Evolutionary conservation across 2,888 invertebrate species (phyloP).

Genomic region (Caenorhabditis sulstoni): DNA sequence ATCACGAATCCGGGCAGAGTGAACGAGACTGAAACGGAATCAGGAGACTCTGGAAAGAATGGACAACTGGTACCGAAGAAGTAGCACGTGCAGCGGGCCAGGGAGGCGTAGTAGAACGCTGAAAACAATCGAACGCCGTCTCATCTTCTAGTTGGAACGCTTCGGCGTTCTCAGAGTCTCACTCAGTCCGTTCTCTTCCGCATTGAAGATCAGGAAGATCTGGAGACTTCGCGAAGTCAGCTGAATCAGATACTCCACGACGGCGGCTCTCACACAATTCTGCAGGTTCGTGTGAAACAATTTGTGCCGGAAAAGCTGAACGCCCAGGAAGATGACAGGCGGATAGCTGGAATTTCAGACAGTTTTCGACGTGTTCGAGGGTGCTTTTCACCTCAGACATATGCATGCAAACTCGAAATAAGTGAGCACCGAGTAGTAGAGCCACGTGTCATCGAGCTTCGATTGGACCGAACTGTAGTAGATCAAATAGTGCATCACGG

Average conservation of each 20-base stretch:
- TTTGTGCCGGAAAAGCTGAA: constrained; percentile 38
- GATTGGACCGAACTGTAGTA: constrained; percentile 56
- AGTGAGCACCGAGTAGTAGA: constrained; percentile 40
- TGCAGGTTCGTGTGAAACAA: constrained; percentile 55
- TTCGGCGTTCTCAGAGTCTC: neutral
- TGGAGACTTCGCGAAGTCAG: constrained; percentile 47
- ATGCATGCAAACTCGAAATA: constrained; percentile 54
- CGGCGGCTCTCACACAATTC: constrained; percentile 28
- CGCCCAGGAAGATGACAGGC: constrained; percentile 34
- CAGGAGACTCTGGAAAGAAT: too few species aligned
- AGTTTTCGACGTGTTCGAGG: neutral
- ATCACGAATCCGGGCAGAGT: constrained; percentile 51
- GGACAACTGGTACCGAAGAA: constrained; percentile 55
- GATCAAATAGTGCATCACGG: constrained; percentile 57
- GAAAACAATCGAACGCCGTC: constrained; percentile 7
- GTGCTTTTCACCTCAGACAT: constrained; percentile 48
- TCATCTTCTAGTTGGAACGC: neutral
- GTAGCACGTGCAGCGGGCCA: constrained; percentile 53
- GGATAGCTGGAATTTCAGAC: constrained; percentile 45
- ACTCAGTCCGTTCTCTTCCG: constrained; percentile 43
- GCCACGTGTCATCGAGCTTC: constrained; percentile 52
- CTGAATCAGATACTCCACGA: constrained; percentile 51
- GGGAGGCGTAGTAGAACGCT: constrained; percentile 56
- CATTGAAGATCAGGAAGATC: constrained; percentile 49
- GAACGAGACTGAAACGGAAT: constrained; percentile 48